A percentile compares a stretch with the other conserved stretches of the same genome.
Evolutionary conservation across 2,113 vertebrate species (phyloP).

Genomic region (Balaenoptera acutorostrata): DNA sequence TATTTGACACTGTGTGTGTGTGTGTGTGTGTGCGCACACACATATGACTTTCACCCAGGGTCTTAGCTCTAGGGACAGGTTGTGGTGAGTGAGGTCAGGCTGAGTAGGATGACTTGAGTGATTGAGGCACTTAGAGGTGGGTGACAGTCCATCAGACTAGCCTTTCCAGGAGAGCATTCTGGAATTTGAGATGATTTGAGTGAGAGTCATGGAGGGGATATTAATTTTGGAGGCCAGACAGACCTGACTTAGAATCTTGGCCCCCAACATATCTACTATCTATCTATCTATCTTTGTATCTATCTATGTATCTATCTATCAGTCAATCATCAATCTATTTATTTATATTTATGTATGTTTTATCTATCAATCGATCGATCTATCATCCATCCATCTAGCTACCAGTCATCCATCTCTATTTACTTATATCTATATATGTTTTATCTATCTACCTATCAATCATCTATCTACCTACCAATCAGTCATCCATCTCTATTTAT

Average conservation of each 20-base stretch:
- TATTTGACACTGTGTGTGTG: background rate
- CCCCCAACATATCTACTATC: background rate
- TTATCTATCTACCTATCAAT: background rate
- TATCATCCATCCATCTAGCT: background rate
- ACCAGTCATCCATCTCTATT: background rate
- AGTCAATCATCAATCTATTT: background rate
- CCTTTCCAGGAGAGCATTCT: background rate
- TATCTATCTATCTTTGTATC: too few species aligned
- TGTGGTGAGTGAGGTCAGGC: background rate
- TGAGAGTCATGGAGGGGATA: background rate
- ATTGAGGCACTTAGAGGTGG: background rate
- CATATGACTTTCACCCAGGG: background rate
- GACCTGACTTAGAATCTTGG: background rate
- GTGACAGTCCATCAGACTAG: background rate
- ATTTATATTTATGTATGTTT: background rate
- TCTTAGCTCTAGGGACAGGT: background rate
- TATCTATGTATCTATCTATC: background rate
- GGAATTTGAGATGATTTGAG: background rate
- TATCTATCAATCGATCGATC: background rate
- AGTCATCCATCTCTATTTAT: background rate
- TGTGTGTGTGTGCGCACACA: fast-evolving
- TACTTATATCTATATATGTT: background rate
- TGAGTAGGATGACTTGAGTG: background rate
- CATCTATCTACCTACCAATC: background rate
- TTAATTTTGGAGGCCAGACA: background rate